A percentile compares a stretch with the other conserved stretches of the same genome.
Evolutionary conservation across 2,888 invertebrate species (phyloP).

Genomic region (Marasmarcha lunaedactyla): DNA sequence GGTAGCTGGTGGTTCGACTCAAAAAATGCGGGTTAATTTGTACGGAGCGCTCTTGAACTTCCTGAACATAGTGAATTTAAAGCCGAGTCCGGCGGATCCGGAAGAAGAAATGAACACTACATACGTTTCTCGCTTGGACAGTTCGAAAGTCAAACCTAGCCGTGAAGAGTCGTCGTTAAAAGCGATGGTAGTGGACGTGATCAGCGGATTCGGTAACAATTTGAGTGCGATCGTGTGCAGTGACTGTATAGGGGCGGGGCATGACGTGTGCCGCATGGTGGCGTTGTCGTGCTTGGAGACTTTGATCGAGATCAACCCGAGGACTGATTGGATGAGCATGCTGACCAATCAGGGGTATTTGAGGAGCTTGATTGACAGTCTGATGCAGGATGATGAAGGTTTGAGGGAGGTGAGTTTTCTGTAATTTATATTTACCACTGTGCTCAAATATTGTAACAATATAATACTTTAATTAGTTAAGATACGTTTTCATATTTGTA

Average conservation of each 20-base stretch:
- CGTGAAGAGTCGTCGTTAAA: conserved; percentile 46
- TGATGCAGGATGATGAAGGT: conserved; percentile 80
- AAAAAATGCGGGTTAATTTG: conserved; percentile 86
- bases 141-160: conserved; percentile 41
- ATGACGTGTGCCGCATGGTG: conserved; percentile 91
- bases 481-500: background rate
- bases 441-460: background rate
- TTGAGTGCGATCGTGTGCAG: conserved; percentile 84
- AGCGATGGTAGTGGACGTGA: conserved; percentile 52
- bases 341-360: conserved; percentile 75
- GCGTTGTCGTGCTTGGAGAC: conserved; percentile 86
- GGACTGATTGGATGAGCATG: conserved; percentile 66
- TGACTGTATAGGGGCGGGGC: conserved; percentile 85
- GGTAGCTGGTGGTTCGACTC: conserved; percentile 82
- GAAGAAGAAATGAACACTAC: conserved; percentile 52
- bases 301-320: conserved; percentile 79
- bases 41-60: conserved; percentile 88
- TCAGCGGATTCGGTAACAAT: conserved; percentile 83
- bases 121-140: conserved; percentile 77
- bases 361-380: conserved; percentile 84
- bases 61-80: conserved; percentile 78
- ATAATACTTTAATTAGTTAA: background rate
- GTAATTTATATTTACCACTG: background rate
- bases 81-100: conserved; percentile 43
- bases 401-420: conserved; percentile 54